Evolutionary conservation across 2,888 invertebrate species (phyloP), one percentile per base, ranked within the genome.

Genomic region (Itoplectis maculator): DNA sequence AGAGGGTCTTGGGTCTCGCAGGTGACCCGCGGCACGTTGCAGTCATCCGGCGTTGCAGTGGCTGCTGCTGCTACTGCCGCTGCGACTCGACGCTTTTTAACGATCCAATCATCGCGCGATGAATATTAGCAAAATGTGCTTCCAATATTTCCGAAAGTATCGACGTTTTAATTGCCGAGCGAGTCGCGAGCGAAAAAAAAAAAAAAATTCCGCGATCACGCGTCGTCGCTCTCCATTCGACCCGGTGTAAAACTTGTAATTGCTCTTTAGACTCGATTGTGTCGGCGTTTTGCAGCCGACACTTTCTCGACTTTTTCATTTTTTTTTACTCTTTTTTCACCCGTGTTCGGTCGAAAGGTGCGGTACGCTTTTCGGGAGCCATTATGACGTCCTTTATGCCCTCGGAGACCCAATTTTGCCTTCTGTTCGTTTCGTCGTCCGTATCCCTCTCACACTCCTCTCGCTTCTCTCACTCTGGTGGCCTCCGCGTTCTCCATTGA

Each of bases 81-180:
- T 83, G 81, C 83, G 86, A 86, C 85, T n/a, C 47, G n/a, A 29
- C 29, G 3, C 2, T 29, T 29, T 3, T 29, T 29, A 29, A 29
- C 29, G 5, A 29, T 29, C 29, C 29, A 29, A 29, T 29, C 29
- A 5, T 29, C 29, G 3, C 5, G 2, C 2, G 5, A 29, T 3
- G 5, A 29, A 29, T 3, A 29, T 3, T 3, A 29, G 5, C 29
- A 29, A 29, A n/a, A n/a, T n/a, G n/a, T n/a, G n/a, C n/a, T 29
- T 2, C 29, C 2, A 29, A 29, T 29, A 29, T 29, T 29, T 29
- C 29, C 29, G 5, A 29, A 29, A 2, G 29, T 29, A 29, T 29
- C 29, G 29, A 29, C 29, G 5, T 29, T 29, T 29, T 29, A 29
- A 29, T 29, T 29, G 29, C 29, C 29, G 5, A n/a, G n/a, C 29